These are phyloP conservation scores for Hetaerina americana DNA, from an alignment of 1,140 invertebrate species.

Conservation along the genomic window DNA sequence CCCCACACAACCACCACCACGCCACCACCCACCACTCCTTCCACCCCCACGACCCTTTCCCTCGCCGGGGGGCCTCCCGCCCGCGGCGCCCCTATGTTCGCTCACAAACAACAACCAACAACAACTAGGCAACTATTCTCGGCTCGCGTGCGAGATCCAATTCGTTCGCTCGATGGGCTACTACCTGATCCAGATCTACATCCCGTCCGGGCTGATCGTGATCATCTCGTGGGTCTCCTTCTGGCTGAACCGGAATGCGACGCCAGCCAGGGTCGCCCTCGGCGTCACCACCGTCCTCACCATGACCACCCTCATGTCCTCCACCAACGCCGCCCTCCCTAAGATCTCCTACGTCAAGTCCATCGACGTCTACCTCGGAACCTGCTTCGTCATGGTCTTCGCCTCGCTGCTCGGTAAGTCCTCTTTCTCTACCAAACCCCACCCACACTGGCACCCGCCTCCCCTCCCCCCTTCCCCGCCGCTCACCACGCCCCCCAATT, in stretches of 20 bases:
- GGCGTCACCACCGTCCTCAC: slow-evolving; percentile 96
- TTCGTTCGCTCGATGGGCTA: slow-evolving; percentile 97
- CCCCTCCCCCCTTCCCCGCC: not conserved
- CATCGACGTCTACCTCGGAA: slow-evolving; percentile 95
- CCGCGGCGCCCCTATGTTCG: slow-evolving; percentile 5
- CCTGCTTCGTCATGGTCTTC: slow-evolving; percentile 97
- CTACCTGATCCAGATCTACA: slow-evolving; percentile 99
- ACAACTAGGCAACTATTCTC: slow-evolving; percentile 87
- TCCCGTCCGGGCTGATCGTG: slow-evolving; percentile 95
- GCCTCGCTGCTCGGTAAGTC: slow-evolving; percentile 81
- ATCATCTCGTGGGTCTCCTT: slow-evolving; percentile 98
- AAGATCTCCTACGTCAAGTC: slow-evolving; percentile 98
- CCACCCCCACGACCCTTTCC: not conserved
- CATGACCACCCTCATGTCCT: slow-evolving; percentile 98
- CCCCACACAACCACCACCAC: slow-evolving; percentile 11
- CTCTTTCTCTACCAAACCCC: not conserved
- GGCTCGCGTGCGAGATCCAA: slow-evolving; percentile 93
- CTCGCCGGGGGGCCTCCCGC: slow-evolving; percentile 6
- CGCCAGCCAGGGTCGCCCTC: slow-evolving; percentile 88
- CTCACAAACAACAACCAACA: too few species aligned
- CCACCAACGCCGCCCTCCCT: slow-evolving; percentile 91
- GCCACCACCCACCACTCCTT: slow-evolving; percentile 6
- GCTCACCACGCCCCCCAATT: not conserved
- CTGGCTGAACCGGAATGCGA: slow-evolving; percentile 90
- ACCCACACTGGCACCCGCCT: not conserved